Evolutionary conservation across 37 sponge, comb jelly and placozoan genomes (phyloP), one percentile per base, ranked within the genome.

Genomic region (Eunapius fragilis): DNA sequence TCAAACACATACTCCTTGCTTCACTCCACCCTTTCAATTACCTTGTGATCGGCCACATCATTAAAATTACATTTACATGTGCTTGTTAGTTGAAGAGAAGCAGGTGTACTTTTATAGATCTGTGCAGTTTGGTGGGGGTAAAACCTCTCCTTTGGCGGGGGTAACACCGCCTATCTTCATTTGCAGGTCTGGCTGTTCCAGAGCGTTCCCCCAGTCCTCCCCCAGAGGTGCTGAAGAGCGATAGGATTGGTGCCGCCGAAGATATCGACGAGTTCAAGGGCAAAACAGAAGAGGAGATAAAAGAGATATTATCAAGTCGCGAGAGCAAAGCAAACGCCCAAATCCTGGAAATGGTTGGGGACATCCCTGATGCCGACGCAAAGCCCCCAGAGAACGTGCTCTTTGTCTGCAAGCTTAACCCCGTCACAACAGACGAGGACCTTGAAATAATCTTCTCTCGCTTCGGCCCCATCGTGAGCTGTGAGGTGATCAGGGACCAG

Each of bases 381-480:
- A 97, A 87, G 71, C 99, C 99, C 31, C 99, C 99, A 0, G 99
- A 99, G 45, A 93, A 99, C 80, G 93, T 99, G 31, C 82, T 99
- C 25, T 99, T 99, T 85, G 96, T 99, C 7, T 99, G 99, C 81
- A 99, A 99, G 85, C 82, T 99, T 35, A 97, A 99, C 82, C 94
- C 99, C 0, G 94, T 83, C 24, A 99, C 99, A 0, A 92, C 97
- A 13, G 90, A 91, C 24, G 99, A 99, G 70, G 99, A 99, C 84
- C 80, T 99, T 67, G 97, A 95, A 50, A 94, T 97, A 76, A 99
- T 99, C 24, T 99, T 99, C 93, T 94, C 96, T 24, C 90, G 98
- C 37, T 99, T 99, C 86, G 99, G 99, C 23, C 37, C 94, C 38
- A 97, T 99, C 70, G 31, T 89, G 45, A 93, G 94, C 68, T 95